These are phyloP conservation scores for Parthenolecanium corni DNA, from an alignment of 2,888 invertebrate species.

Conservation along the genomic window DNA sequence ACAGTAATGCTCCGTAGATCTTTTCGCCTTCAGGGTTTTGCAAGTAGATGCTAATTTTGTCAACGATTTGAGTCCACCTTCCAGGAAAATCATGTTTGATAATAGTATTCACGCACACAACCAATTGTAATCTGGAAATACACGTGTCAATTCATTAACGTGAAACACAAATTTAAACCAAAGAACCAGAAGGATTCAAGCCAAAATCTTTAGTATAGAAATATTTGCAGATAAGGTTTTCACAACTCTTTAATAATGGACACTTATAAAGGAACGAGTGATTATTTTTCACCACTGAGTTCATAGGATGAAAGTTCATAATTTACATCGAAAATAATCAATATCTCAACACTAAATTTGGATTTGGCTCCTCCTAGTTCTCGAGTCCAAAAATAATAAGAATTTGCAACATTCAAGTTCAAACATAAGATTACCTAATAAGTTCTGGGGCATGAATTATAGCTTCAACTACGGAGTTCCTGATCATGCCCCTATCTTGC, in stretches of 20 bases:
- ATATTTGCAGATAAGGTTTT: neutral
- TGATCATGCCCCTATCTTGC: conserved; percentile 85
- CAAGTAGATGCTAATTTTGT: conserved; percentile 85
- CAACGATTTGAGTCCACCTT: conserved; percentile 89
- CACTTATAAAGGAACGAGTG: no score
- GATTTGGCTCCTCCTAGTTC: no score
- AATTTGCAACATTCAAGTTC: no score
- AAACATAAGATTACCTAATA: conserved; percentile 47
- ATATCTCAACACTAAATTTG: no score
- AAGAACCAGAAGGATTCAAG: neutral
- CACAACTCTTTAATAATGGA: neutral
- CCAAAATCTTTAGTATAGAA: neutral
- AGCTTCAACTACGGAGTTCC: conserved; percentile 90
- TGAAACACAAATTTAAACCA: neutral
- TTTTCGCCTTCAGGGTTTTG: conserved; percentile 77
- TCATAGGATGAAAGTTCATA: no score
- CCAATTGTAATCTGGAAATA: conserved; percentile 62
- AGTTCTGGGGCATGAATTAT: conserved; percentile 85
- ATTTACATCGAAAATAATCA: no score
- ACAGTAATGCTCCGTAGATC: conserved; percentile 84
- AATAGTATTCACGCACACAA: conserved; percentile 83
- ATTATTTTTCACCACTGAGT: no score
- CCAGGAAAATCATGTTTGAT: conserved; percentile 93
- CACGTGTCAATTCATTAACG: neutral
- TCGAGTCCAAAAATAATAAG: no score